Evolutionary conservation across 2,113 vertebrate genomes (phyloP).

Genomic region (Arvicanthis niloticus): DNA sequence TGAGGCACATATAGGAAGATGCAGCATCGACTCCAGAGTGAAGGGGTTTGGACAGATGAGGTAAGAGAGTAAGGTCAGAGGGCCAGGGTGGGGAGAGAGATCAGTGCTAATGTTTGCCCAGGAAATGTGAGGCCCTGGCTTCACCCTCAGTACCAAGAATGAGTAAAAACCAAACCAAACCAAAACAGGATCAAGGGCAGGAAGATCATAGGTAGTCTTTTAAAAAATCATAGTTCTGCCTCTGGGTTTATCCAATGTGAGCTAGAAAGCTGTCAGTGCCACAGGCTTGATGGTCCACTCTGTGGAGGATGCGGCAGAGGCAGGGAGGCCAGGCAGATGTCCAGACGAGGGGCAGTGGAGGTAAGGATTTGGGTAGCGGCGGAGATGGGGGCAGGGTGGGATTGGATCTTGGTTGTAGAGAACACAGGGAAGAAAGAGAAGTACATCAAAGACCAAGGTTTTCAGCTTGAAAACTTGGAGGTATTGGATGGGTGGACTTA

Average conservation of each 20-base stretch:
- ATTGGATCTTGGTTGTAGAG: not conserved
- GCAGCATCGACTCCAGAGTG: not conserved
- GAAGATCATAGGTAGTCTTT: not conserved
- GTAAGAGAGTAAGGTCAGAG: not conserved
- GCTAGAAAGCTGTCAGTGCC: not conserved
- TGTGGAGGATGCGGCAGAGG: not conserved
- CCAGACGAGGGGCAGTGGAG: not conserved
- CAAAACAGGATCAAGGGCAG: not conserved
- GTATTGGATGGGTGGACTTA: not conserved
- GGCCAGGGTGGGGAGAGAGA: not conserved
- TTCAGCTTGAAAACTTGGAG: constrained; percentile 12
- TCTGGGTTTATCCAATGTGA: not conserved
- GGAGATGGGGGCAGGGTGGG: not conserved
- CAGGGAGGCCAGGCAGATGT: not conserved
- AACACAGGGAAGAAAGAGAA: not conserved
- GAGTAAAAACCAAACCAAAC: not conserved
- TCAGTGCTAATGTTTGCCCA: too few species aligned
- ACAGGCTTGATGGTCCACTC: not conserved
- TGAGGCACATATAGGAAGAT: not conserved
- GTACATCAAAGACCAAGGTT: not conserved
- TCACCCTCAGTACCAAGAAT: not conserved
- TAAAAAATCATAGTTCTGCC: not conserved
- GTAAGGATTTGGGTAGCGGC: not conserved
- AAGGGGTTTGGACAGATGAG: not conserved
- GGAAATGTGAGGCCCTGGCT: too few species aligned